These are phyloP conservation scores for Sialis lutaria DNA, from an alignment of 2,888 invertebrate genomes.

Conservation along the genomic window DNA sequence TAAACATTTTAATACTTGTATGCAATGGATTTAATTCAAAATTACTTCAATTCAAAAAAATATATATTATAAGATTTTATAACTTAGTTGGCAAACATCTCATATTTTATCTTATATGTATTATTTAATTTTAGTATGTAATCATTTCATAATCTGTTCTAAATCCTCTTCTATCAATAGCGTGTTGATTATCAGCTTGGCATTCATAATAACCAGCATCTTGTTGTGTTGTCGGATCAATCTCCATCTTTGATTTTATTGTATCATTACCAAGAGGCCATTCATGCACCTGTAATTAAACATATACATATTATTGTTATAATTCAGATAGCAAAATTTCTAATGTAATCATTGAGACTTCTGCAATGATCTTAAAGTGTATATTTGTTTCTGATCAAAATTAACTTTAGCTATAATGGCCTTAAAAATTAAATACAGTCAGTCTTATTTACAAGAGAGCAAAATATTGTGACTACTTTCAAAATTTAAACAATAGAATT, in stretches of 20 bases:
- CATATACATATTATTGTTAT: neutral
- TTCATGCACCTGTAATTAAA: constrained; percentile 37
- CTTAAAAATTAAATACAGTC: too few species aligned
- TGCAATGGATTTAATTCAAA: too few species aligned
- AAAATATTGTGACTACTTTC: too few species aligned
- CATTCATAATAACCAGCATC: constrained; percentile 57
- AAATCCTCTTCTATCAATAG: constrained; percentile 47
- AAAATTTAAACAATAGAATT: neutral
- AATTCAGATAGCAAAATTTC: neutral
- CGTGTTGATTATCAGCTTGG: constrained; percentile 52
- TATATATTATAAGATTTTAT: neutral
- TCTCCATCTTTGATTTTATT: constrained; percentile 56
- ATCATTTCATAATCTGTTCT: constrained; percentile 44
- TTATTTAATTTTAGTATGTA: constrained; percentile 21
- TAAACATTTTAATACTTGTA: neutral
- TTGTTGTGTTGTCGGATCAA: constrained; percentile 54
- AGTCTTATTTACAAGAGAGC: too few species aligned
- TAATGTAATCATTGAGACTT: neutral
- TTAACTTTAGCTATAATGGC: too few species aligned
- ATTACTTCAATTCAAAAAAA: neutral
- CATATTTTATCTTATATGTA: too few species aligned
- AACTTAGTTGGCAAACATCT: too few species aligned
- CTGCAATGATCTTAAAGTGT: neutral
- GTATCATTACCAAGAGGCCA: constrained; percentile 45
- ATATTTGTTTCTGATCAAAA: too few species aligned